Base-by-base conservation (phyloP, 2,888 invertebrate genomes). In the Tribolium freemani region DNA sequence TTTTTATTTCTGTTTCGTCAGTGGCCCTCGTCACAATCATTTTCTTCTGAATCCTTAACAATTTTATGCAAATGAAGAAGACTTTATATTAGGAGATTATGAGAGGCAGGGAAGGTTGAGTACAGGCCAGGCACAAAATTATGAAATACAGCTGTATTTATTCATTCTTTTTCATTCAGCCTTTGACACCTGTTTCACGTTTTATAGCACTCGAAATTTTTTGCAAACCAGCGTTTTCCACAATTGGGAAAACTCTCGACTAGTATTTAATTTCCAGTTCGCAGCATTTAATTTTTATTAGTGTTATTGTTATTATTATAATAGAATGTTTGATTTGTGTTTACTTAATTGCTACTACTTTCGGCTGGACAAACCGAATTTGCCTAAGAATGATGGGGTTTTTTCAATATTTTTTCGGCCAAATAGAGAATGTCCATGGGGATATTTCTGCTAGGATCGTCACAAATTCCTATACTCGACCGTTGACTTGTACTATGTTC, bases 11-110 rank as follows among this genome's bases (percentile, higher is more conserved):
- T 38, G 38, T 38, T 38, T 38, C 38, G 26, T 38, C 3, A 6
- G 38, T 38, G 38, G 3, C 38, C 38, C 38, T 38, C 38, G 38
- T 8, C 5, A 1, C 26, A 45, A 0, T 45, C 45, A n/a, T 45
- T 45, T 48, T 48, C 48, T 67, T 67, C 67, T 57, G 45, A 51
- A 57, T 63, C 38, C 69, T 63, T 61, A 70, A 70, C 51, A 70
- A 67, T 73, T 73, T 74, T 81, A 81, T 81, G 83, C 82, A 83
- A 83, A 83, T 83, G 79, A 80, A 79, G 81, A 82, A 79, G 79
- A 76, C 75, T 76, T 79, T 76, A 44, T 66, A 82, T 11, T 71
- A 83, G 83, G 83, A 81, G 68, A 76, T 16, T 78, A 83, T 77
- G 45, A 16, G 48, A 45, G 3, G 31, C 21, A 60, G 53, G 64